A percentile compares a stretch with the other conserved stretches of the same genome.
phyloP scores from a whole-genome alignment of 2,113 vertebrate genomes.

The Psephotus haematonotus region DNA sequence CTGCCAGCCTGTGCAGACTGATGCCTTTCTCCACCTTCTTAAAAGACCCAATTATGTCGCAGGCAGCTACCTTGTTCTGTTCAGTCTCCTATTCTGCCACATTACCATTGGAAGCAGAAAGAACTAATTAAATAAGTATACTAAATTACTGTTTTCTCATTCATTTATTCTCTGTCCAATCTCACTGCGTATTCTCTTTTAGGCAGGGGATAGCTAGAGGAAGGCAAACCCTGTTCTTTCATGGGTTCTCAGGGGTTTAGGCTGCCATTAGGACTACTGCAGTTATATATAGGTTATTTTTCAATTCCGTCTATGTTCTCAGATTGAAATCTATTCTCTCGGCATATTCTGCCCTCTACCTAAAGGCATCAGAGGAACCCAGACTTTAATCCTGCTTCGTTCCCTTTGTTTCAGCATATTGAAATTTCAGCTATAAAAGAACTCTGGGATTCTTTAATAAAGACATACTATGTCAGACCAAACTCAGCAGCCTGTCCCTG shows the following conservation, averaged over 20 bases:
- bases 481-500: not conserved
- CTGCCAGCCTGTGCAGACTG: not conserved
- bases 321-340: not conserved
- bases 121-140: conserved; percentile 59
- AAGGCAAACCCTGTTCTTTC: not conserved
- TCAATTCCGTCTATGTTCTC: not conserved
- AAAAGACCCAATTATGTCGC: conserved; percentile 61
- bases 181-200: not conserved
- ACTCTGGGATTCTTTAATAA: not conserved
- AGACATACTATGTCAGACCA: not conserved
- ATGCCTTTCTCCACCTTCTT: conserved; percentile 32
- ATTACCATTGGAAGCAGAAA: conserved; percentile 44
- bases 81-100: conserved; percentile 16
- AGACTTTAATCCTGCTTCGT: not conserved
- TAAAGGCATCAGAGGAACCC: not conserved
- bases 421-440: not conserved
- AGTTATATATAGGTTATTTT: not conserved
- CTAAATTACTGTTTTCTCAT: conserved; percentile 28
- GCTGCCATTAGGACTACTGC: not conserved
- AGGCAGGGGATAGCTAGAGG: not conserved
- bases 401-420: not conserved
- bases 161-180: conserved; percentile 12
- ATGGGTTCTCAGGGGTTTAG: not conserved
- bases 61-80: conserved; percentile 19
- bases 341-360: not conserved